Evolutionary conservation across 2,113 vertebrate species (phyloP), one percentile per base, ranked within the genome.

Genomic region (Dryoscopus gambensis): DNA sequence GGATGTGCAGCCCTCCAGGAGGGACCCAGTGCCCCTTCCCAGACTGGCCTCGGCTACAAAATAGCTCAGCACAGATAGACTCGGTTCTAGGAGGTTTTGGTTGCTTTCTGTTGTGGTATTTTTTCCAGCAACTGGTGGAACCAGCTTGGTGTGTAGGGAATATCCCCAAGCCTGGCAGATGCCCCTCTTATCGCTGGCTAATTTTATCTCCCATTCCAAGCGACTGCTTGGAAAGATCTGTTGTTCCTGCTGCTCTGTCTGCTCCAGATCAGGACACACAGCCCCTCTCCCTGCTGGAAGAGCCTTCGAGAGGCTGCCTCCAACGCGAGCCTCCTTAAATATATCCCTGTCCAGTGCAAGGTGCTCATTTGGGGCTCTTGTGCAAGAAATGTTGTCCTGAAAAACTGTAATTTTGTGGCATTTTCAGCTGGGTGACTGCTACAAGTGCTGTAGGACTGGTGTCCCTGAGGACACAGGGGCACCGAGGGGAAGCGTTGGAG

Each of bases 341-440:
- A 79, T 27, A 89, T 42, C 89, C 0, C 88, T 55, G 90, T 13
- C 68, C 56, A 13, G 44, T 9, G 59, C 74, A 56, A 79, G 93
- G 94, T 75, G 90, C 93, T 90, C 31, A 90, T 95, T 90, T 96
- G 91, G 44, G 85, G 57, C 56, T 78, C 68, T 53, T 1, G 4
- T 21, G 85, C 47, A 27, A 57, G 86, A 82, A 7, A 31, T 1
- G 28, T n/a, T 80, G 93, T 77, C 85, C 79, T 28, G 31, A 52
- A 73, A 77, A 69, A 37, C 94, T 89, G 2, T 94, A 67, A 95
- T 95, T 90, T 79, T 33, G 94, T 69, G 85, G 65, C 40, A 11
- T 78, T 86, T 86, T 91, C 76, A 73, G 79, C 89, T 30, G 4
- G 0, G 44, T 69, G 44, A 30, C 71, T 21, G 46, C 18, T 52